Percentiles rank a stretch among this genome's conserved stretches.
Evolutionary conservation across 2,888 invertebrate species (phyloP).

Genomic region (Drosophila siamana): DNA sequence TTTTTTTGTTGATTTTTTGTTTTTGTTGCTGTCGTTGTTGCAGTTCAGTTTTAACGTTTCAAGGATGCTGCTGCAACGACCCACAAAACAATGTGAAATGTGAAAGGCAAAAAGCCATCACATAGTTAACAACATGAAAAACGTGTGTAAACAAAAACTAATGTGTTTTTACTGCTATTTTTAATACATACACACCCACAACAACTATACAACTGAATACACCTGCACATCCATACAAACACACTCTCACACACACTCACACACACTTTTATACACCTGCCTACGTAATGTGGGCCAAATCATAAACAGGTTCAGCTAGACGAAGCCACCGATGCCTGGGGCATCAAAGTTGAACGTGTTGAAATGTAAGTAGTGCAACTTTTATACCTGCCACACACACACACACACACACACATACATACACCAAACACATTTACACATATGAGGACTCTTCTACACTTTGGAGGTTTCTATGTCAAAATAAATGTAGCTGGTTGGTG

Average conservation of each 20-base stretch:
- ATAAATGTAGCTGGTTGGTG: conserved; percentile 44
- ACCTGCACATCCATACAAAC: conserved; percentile 32
- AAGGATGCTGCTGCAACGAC: conserved; percentile 77
- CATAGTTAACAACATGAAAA: conserved; percentile 75
- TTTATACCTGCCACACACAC: conserved; percentile 36
- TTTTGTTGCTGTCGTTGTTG: not conserved
- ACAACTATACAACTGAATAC: conserved; percentile 25
- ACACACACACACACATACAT: conserved; percentile 14
- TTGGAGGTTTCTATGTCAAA: conserved; percentile 65
- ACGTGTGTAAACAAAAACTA: conserved; percentile 77
- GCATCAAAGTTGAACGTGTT: conserved; percentile 97
- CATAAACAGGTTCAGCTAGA: conserved; percentile 89
- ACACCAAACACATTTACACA: conserved; percentile 1
- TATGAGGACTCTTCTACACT: not conserved
- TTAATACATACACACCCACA: conserved; percentile 31
- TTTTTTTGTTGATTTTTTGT: conserved; percentile 1
- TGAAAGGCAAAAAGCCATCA: conserved; percentile 57
- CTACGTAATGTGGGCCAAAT: conserved; percentile 66
- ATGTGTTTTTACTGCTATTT: conserved; percentile 80
- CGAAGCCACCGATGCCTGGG: conserved; percentile 97
- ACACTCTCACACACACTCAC: conserved; percentile 23
- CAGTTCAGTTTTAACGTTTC: conserved; percentile 52
- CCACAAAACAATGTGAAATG: conserved; percentile 59
- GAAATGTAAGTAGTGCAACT: conserved; percentile 92
- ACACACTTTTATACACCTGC: conserved; percentile 49